Base-by-base conservation (phyloP, 1,140 invertebrate species). In the Bombyx mori region DNA sequence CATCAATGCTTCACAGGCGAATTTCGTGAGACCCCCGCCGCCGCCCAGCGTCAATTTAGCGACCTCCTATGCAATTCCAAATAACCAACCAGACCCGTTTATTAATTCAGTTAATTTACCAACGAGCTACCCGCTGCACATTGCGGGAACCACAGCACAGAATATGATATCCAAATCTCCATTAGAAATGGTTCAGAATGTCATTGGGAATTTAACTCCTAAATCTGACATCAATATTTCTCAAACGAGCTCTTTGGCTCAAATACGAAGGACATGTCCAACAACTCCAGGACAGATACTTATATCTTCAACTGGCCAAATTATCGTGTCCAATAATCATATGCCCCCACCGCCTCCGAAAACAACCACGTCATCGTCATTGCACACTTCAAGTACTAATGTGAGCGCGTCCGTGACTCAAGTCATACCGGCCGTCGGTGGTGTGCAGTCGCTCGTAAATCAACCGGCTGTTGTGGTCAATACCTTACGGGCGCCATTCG, bases 401-500 rank as follows among this genome's bases (percentile, higher is more conserved):
- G 93, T 93, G 0, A 93, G 92, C 1, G 91, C 90, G 9, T 90
- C 92, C 22, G 89, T 94, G 7, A 91, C 90, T 18, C 92, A 93
- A 86, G 91, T 93, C 0, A 91, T 92, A 8, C 79, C 86, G 7
- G 74, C 77, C 0, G 82, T 78, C 0, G 84, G 75, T 1, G 73
- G 73, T 10, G 74, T 82, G 46, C 88, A 73, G 61, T 85, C 78
- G 6, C 74, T 88, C 4, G 77, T 88, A 0, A 88, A 88, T 63
- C 94, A 95, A 72, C 93, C 93, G 12, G 93, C 93, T 0, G 93
- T 95, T 1, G 88, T 97, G 8, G 92, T 96, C 1, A 96, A 96
- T 70, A 92, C 94, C 0, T 88, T 96, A 61, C 93, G 93, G 61
- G 91, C 93, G 18, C 94, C 94, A 0, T 93, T 95, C 52, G 90